Percentiles rank a stretch among this genome's conserved stretches.
Evolutionary conservation across 1,140 invertebrate species (phyloP).

Genomic region (Drosophila mauritiana): DNA sequence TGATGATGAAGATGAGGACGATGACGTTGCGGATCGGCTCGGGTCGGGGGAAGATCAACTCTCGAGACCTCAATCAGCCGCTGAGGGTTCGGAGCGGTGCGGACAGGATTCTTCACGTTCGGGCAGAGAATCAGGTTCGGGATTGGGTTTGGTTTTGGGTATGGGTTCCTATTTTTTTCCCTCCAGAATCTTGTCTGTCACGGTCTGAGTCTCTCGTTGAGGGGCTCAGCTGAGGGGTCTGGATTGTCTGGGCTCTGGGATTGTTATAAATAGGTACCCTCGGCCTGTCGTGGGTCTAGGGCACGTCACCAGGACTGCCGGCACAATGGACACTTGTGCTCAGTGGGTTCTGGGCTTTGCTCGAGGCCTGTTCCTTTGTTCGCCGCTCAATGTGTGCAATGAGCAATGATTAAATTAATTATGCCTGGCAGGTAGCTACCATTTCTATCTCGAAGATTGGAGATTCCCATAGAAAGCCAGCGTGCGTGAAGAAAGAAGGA

Average conservation of each 20-base stretch:
- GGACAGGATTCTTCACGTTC: slow-evolving; percentile 39
- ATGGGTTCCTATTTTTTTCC: background rate
- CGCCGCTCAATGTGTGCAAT: slow-evolving; percentile 57
- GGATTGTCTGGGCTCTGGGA: slow-evolving; percentile 30
- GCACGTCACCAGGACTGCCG: slow-evolving; percentile 68
- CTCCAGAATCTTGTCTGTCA: slow-evolving; percentile 52
- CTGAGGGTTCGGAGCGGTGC: slow-evolving; percentile 27
- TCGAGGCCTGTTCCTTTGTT: slow-evolving; percentile 30
- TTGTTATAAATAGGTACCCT: slow-evolving; percentile 38
- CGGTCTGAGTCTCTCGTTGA: slow-evolving; percentile 28
- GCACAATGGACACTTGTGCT: slow-evolving; percentile 74
- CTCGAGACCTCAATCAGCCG: slow-evolving; percentile 66
- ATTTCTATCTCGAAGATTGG: slow-evolving; percentile 16
- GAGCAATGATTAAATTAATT: slow-evolving; percentile 81
- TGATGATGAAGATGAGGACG: slow-evolving; percentile 57
- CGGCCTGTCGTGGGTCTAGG: slow-evolving; percentile 66
- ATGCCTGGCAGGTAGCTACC: slow-evolving; percentile 65
- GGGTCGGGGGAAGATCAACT: slow-evolving; percentile 56
- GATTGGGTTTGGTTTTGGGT: slow-evolving; percentile 25
- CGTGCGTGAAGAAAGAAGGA: slow-evolving; percentile 72
- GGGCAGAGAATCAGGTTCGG: slow-evolving; percentile 13
- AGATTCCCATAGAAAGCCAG: slow-evolving; percentile 60
- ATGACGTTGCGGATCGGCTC: slow-evolving; percentile 27
- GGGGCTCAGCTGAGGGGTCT: slow-evolving; percentile 42
- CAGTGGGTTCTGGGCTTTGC: slow-evolving; percentile 18